Evolutionary conservation across 2,888 invertebrate genomes (phyloP).

Genomic region (Troides helena): DNA sequence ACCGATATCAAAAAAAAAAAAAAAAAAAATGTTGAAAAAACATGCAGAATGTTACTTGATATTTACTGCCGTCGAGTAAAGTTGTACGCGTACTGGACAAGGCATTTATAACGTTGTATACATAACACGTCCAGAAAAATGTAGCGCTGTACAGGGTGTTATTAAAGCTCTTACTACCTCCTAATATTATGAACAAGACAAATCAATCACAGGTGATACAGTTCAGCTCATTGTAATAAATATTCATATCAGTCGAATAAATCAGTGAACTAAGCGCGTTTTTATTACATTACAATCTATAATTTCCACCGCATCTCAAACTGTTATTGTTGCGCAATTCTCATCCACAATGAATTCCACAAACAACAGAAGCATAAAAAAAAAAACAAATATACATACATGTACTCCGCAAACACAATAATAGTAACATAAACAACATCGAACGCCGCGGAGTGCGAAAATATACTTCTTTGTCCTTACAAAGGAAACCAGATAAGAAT

Average conservation of each 20-base stretch:
- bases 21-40: no score
- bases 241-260: neutral
- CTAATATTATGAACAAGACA: no score
- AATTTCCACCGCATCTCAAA: neutral
- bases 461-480: conserved; percentile 41
- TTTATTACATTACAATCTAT: neutral
- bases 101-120: no score
- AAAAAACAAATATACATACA: conserved; percentile 32
- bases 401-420: conserved; percentile 37
- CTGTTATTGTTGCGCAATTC: conserved; percentile 12
- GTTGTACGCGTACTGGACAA: no score
- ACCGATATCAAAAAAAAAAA: no score
- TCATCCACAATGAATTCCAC: conserved; percentile 10
- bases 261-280: neutral
- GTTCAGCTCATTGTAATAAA: no score
- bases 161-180: no score
- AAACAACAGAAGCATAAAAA: conserved; percentile 33
- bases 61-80: no score
- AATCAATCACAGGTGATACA: no score
- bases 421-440: conserved; percentile 46
- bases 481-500: conserved; percentile 25
- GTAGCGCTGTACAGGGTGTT: no score
- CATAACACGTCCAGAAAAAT: no score
- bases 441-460: conserved; percentile 37
- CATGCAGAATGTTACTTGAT: no score